Percentiles rank a stretch among this genome's conserved stretches.
Conservation (phyloP, 1,140 invertebrate genomes). For the Carcinoscorpius rotundicauda region DNA sequence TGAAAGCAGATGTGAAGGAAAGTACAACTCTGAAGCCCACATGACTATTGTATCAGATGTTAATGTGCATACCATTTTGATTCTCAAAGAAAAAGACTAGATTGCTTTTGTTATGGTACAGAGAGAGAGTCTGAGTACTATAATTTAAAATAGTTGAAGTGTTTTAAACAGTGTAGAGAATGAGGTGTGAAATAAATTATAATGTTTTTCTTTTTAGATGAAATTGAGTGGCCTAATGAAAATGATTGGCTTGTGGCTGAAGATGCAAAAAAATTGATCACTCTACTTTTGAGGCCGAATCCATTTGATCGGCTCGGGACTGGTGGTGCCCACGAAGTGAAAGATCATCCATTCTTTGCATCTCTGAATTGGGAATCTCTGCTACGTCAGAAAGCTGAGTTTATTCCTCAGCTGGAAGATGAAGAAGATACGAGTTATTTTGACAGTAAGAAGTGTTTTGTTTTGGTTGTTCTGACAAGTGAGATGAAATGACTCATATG, state of each 20-base stretch:
- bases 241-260: constrained; percentile 79
- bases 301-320: constrained; percentile 86
- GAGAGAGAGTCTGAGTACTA: no score
- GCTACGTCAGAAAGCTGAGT: constrained; percentile 93
- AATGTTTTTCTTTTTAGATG: constrained; percentile 43
- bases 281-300: constrained; percentile 77
- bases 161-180: no score
- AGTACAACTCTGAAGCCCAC: no score
- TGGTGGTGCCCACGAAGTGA: constrained; percentile 86
- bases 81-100: no score
- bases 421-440: constrained; percentile 99
- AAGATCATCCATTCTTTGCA: constrained; percentile 88
- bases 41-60: no score
- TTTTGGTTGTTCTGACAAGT: no score
- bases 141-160: no score
- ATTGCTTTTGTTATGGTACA: no score
- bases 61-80: no score
- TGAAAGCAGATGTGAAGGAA: no score
- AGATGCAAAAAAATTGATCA: constrained; percentile 89
- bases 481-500: constrained; percentile 2
- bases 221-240: constrained; percentile 90
- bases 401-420: constrained; percentile 90
- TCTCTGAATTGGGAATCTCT: constrained; percentile 93
- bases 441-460: constrained; percentile 54
- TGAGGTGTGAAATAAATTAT: no score